Evolutionary conservation across 1,140 invertebrate species (phyloP), one percentile per base, ranked within the genome.

Genomic region (Bombus vancouverensis): DNA sequence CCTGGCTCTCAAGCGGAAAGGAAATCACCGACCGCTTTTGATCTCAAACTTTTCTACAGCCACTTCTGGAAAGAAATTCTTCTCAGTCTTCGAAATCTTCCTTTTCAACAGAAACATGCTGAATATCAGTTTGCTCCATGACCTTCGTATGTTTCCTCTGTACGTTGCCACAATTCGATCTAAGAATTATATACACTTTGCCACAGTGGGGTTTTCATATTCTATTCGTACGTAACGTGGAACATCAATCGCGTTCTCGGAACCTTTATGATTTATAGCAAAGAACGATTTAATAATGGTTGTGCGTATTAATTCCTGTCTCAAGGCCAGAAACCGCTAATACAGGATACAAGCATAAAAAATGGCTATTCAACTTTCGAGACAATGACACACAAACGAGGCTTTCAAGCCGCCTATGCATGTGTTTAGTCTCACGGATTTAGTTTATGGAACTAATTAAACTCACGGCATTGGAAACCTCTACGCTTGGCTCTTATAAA

Each of bases 361-460:
- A 53, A 18, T 68, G 0, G 57, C 53, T 37, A 37, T 80, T 53
- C n/a, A 37, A 18, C 42, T 80, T 53, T 37, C 28, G 80, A 59
- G 72, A 87, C 62, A 87, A 78, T 47, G 47, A 68, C 25, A 59
- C 39, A 59, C 22, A 66, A 65, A 47, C 39, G 12, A 44, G 13
- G 18, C 25, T 57, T 88, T 73, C 66, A 65, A 62, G 15, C 15
- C 53, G 71, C 28, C 25, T 87, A 44, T 71, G 68, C 59, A 47
- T 62, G 47, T 53, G 15, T 53, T 71, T 47, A 72, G 42, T 78
- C 59, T 39, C 39, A 1, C 18, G n/a, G 15, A 39, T 47, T 75
- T 53, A 59, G 62, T 74, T 88, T 57, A 57, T 62, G 65, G 32
- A 87, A 82, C 74, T 87, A 82, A 87, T 83, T 87, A 88, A 88